These are phyloP conservation scores for Macrochelys suwanniensis DNA, from an alignment of 2,797 vertebrate genomes.

Conservation along the genomic window DNA sequence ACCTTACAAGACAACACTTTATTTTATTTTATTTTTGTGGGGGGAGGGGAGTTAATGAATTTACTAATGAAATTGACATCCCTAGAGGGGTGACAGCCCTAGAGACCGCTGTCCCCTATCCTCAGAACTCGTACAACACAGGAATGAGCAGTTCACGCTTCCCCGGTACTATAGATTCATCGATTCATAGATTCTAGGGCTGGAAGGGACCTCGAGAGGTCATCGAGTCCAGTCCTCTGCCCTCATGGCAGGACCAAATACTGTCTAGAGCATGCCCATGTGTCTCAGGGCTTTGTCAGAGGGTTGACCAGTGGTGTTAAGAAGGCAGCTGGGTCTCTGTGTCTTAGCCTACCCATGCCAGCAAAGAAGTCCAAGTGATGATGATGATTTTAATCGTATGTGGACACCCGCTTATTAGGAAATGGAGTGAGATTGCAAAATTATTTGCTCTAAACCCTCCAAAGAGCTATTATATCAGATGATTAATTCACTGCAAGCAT, in stretches of 20 bases:
- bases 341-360: not conserved
- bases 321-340: not conserved
- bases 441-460: not conserved
- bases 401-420: not conserved
- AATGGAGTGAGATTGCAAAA: not conserved
- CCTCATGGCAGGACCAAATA: too few species aligned
- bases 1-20: not conserved
- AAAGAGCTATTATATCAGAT: not conserved
- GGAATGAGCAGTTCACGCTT: not conserved
- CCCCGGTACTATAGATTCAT: too few species aligned
- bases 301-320: not conserved
- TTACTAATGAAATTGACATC: not conserved
- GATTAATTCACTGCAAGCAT: not conserved
- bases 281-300: not conserved
- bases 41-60: not conserved
- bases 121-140: not conserved
- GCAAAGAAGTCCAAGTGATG: not conserved
- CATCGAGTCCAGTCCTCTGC: too few species aligned
- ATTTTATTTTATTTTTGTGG: not conserved
- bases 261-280: not conserved
- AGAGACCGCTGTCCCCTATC: not conserved
- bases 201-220: too few species aligned
- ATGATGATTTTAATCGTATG: not conserved
- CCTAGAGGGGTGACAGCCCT: not conserved
- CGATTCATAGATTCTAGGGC: too few species aligned